phyloP scores from a whole-genome alignment of 1,140 invertebrate genomes.

The Argopecten irradians region DNA sequence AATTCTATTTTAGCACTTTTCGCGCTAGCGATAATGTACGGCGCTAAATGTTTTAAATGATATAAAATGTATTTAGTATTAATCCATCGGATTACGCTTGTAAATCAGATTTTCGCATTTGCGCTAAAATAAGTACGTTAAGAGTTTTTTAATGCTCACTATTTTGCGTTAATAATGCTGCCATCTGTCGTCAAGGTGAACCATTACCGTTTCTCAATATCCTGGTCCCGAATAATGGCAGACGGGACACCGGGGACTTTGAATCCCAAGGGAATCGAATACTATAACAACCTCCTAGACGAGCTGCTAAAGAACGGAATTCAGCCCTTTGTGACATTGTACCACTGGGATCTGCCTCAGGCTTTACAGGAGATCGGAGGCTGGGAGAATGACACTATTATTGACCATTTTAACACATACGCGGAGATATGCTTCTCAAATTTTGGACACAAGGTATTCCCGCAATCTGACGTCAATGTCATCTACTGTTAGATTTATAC shows the following conservation, averaged over 20 bases:
- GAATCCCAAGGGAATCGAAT: slow-evolving; percentile 65
- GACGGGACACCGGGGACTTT: slow-evolving; percentile 59
- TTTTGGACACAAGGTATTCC: slow-evolving; percentile 76
- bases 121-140: not conserved
- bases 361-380: slow-evolving; percentile 76
- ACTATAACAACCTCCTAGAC: slow-evolving; percentile 73
- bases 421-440: slow-evolving; percentile 74
- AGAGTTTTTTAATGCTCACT: not conserved
- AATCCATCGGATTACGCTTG: not conserved
- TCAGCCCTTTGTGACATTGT: slow-evolving; percentile 78
- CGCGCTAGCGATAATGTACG: no score
- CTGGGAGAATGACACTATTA: slow-evolving; percentile 79
- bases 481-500: not conserved
- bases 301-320: slow-evolving; percentile 63
- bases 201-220: slow-evolving; percentile 73
- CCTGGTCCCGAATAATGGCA: slow-evolving; percentile 71
- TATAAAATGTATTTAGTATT: not conserved
- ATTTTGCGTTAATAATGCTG: not conserved
- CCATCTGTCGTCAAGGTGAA: slow-evolving; percentile 58
- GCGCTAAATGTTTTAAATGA: not conserved
- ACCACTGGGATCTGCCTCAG: slow-evolving; percentile 78
- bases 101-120: not conserved
- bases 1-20: no score
- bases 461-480: not conserved
- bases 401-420: slow-evolving; percentile 79